These are phyloP conservation scores for Chrysemys picta DNA, from an alignment of 2,113 vertebrate genomes.

Conservation along the genomic window DNA sequence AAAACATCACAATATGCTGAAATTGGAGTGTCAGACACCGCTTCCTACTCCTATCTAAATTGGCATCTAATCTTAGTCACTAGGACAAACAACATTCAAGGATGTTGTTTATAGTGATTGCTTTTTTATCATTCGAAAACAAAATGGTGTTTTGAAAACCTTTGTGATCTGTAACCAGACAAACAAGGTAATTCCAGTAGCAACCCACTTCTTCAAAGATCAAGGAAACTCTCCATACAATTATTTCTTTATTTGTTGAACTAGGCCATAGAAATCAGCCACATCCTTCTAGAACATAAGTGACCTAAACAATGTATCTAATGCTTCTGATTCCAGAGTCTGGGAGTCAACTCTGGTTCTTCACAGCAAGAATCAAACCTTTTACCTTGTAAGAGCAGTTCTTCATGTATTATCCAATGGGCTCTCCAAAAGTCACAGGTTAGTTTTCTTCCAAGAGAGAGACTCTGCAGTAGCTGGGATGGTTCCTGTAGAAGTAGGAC, in stretches of 20 bases:
- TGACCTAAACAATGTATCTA: neutral
- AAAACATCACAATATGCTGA: constrained; percentile 33
- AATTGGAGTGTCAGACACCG: constrained; percentile 42
- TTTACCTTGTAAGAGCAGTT: neutral
- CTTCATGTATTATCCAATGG: neutral
- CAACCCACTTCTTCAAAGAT: constrained; percentile 34
- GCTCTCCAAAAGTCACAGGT: neutral
- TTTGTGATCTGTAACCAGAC: constrained; percentile 37
- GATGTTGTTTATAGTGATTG: constrained; percentile 51
- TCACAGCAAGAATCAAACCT: neutral
- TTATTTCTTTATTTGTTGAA: neutral
- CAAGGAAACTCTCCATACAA: neutral
- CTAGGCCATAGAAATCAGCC: neutral
- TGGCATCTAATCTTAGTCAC: constrained; percentile 64
- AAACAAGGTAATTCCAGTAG: constrained; percentile 41
- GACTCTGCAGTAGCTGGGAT: neutral
- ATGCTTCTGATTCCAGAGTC: neutral
- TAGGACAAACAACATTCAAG: constrained; percentile 37
- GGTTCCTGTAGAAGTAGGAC: neutral
- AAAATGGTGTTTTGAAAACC: constrained; percentile 55
- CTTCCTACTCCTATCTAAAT: constrained; percentile 61
- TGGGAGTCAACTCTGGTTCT: neutral
- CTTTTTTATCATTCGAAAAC: constrained; percentile 56
- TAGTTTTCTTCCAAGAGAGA: neutral
- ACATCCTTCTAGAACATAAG: neutral